Base-by-base conservation (phyloP, 2,797 vertebrate species). In the Parambassis ranga region DNA sequence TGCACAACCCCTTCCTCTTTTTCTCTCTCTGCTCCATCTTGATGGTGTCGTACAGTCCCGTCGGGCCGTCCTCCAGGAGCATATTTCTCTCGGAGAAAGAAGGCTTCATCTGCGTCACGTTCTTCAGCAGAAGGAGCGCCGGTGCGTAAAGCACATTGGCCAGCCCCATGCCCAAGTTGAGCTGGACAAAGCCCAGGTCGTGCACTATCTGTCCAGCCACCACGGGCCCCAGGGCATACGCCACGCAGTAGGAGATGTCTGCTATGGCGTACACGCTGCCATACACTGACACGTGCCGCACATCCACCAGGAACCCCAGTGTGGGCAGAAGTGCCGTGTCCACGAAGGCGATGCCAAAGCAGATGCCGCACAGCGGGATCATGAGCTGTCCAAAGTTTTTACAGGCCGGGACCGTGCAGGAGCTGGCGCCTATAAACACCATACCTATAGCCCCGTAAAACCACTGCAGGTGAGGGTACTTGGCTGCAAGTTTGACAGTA, bases 241-340 rank as follows among this genome's bases (percentile, higher is more conserved):
- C 98, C 82, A 99, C 93, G 0, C 91, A 99, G 70, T 99, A 99
- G 28, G 97, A 98, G 89, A 99, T 98, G 83, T 99, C 98, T 0
- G 98, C 98, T 6, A 99, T 98, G 77, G 98, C 98, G 0, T 98
- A 99, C 65, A 99, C 96, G 3, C 96, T 97, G 65, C 98, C 98
- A 0, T 99, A 99, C 70, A 99, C 96, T 0, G 97, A 98, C 53
- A 96, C 96, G 2, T 99, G 90, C 10, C 98, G 95, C 81, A 99
- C 92, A 2, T 99, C 97, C 71, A 99, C 98, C 39, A 99, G 92
- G 81, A 99, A 98, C 38, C 89, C 98, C 28, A 99, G 91, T 1
- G 97, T 98, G 44, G 98, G 98, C 77, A 99, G 82, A 43, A 99
- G 92, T 49, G 98, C 97, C 0, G 97, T 99, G 91, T 99, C 98